These are phyloP conservation scores for Rhopalosiphum padi DNA, from an alignment of 1,140 invertebrate genomes.

Conservation along the genomic window DNA sequence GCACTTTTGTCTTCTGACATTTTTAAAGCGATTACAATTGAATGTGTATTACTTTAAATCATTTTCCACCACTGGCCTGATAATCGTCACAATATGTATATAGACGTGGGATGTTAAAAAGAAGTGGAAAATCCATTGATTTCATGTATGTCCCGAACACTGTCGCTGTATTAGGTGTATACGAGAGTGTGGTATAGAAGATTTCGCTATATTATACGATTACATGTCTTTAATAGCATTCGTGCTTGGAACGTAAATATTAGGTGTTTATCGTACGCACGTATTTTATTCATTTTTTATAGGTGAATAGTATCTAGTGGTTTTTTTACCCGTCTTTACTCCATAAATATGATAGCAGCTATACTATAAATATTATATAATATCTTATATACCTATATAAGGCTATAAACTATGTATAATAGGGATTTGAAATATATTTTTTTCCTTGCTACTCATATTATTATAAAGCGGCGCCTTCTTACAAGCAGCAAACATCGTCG, in stretches of 20 bases:
- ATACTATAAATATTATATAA: not conserved
- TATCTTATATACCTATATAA: not conserved
- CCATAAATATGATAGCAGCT: not conserved
- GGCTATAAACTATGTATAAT: no score
- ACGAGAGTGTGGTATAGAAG: not conserved
- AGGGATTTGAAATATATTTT: not conserved
- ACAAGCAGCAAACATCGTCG: not conserved
- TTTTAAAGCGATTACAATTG: not conserved
- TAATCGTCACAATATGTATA: not conserved
- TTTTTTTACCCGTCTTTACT: not conserved
- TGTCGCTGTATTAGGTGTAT: not conserved
- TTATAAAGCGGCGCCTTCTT: no score
- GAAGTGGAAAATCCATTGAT: not conserved
- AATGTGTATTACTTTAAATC: not conserved
- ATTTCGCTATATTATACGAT: not conserved
- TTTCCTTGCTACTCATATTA: not conserved
- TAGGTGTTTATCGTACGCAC: not conserved
- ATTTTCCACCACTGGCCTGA: not conserved
- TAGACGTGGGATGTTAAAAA: not conserved
- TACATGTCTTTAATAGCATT: constrained; percentile 13
- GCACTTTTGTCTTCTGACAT: not conserved
- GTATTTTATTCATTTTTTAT: constrained; percentile 13
- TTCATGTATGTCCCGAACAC: not conserved
- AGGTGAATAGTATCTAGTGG: not conserved
- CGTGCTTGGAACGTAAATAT: not conserved